Evolutionary conservation across 2,797 vertebrate genomes (phyloP).

Genomic region (Meriones psammophilus): DNA sequence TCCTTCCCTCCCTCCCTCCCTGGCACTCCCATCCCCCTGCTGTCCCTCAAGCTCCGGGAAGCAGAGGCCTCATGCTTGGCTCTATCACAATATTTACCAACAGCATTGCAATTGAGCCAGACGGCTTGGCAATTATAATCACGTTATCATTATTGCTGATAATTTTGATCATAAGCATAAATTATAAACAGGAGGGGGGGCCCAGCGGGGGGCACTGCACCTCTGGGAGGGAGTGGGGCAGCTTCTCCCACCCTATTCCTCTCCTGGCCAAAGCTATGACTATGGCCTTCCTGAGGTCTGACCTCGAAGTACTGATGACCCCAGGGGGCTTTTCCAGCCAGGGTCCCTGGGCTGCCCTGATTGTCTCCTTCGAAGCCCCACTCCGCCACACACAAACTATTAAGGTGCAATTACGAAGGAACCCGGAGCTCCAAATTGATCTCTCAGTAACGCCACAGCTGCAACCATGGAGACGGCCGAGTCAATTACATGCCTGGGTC

Average conservation of each 20-base stretch:
- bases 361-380: not conserved
- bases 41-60: not conserved
- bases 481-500: conserved; percentile 76
- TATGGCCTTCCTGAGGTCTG: not conserved
- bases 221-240: not conserved
- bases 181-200: conserved; percentile 77
- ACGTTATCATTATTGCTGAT: conserved; percentile 82
- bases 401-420: conserved; percentile 73
- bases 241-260: not conserved
- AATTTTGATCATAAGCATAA: conserved; percentile 80
- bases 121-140: conserved; percentile 81
- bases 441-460: conserved; percentile 63
- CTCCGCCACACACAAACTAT: conserved; percentile 68
- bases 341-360: not conserved
- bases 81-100: conserved; percentile 79
- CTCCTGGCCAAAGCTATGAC: not conserved
- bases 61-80: conserved; percentile 52
- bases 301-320: not conserved
- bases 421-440: conserved; percentile 75
- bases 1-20: too few relatives aligned
- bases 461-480: conserved; percentile 81
- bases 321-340: not conserved
- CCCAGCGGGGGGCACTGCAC: conserved; percentile 10
- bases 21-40: not conserved
- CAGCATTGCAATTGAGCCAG: conserved; percentile 70